Evolutionary conservation across 30 jellyfish, hydroid and myxozoan genomes (phyloP), one percentile per base, ranked within the genome.

Genomic region (Phacellophora camtschatica): DNA sequence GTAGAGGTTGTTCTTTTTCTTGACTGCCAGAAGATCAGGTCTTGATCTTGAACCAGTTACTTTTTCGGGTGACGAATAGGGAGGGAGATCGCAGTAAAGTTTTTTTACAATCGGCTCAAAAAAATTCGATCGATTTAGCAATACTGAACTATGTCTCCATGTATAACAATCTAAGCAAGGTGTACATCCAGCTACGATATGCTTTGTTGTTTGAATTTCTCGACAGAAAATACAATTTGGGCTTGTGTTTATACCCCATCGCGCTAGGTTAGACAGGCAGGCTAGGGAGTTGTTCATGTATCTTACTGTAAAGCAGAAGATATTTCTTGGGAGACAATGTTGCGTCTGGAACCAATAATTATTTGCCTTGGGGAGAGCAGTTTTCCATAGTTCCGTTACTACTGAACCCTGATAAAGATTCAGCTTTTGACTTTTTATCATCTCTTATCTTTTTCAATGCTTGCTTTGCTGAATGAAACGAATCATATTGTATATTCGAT

Each of bases 201-300:
- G 65, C 65, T 50, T 50, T 50, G 65, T 50, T 16, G 65, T 50
- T 50, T 50, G 65, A 4, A 50, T 50, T 50, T 50, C 15, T 50
- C 65, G 65, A 50, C 65, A 50, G 20, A 50, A 50, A 50, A 50
- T 50, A 16, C 65, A 50, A 30, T 50, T 50, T 25, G 65, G 65
- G 65, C 65, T 50, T 50, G 65, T 50, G 65, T 50, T 50, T 4
- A 50, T 50, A 50, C 65, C 65, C 65, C 65, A 50, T 16, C 20
- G 6, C 65, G 65, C 65, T 50, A 50, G 65, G 65, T 15, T 50
- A 50, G 65, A 50, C 23, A 50, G 72, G 42, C 72, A 57, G 72
- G 72, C 72, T 57, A 57, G 72, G 72, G 72, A 57, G 72, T 57
- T 57, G 72, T 57, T 57, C n/a, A n/a, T n/a, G n/a, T n/a, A n/a